Evolutionary conservation across 92 coral and sea anemone genomes (phyloP).

Genomic region (Metridium senile): DNA sequence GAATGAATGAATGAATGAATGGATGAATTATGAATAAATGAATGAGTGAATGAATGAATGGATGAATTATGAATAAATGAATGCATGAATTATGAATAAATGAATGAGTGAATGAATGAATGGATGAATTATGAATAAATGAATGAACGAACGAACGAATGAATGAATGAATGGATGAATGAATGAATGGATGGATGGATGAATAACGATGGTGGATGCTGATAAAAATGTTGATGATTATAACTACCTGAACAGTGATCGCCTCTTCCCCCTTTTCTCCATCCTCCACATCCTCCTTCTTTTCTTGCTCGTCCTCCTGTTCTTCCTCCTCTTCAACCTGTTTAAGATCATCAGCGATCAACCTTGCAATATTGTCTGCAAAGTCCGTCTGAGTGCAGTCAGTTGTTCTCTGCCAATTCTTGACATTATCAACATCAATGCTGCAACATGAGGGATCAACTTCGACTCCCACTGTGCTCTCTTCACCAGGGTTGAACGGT

Average conservation of each 20-base stretch:
- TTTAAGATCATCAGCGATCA: slow-evolving; percentile 66
- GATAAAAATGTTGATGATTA: background rate
- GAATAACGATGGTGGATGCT: background rate
- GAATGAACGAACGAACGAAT: background rate
- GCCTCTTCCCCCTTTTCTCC: background rate
- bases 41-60: background rate
- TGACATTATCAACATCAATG: slow-evolving; percentile 65
- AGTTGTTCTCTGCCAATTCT: slow-evolving; percentile 71
- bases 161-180: background rate
- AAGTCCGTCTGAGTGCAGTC: slow-evolving; percentile 63
- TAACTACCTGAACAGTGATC: background rate
- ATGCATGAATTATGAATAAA: background rate
- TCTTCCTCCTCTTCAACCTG: slow-evolving; percentile 25
- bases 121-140: background rate
- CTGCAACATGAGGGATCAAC: slow-evolving; percentile 79
- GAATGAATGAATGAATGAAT: background rate
- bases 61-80: background rate
- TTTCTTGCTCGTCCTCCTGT: background rate
- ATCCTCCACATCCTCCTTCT: background rate
- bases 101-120: background rate
- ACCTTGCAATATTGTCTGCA: slow-evolving; percentile 72
- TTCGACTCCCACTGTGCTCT: slow-evolving; percentile 80
- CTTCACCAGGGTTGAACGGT: slow-evolving; percentile 68
- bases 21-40: background rate
- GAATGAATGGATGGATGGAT: background rate